Conservation (phyloP, 2,888 invertebrate species). For the Balanococcus diminutus region DNA sequence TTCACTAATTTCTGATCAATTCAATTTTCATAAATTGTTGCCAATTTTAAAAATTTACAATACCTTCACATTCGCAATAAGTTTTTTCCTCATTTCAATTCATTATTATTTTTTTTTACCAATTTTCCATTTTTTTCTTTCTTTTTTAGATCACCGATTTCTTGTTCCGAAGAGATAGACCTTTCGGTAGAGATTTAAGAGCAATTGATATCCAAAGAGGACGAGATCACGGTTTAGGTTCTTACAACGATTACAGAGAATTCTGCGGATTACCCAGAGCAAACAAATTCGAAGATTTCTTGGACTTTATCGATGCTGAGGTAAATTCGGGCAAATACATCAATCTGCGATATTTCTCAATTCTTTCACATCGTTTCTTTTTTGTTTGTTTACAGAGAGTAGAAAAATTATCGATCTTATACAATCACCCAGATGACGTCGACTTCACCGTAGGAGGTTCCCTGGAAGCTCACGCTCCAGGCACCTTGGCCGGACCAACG, state of each 20-base stretch:
- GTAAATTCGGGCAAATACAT: too few relatives aligned
- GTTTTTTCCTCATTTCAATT: too few relatives aligned
- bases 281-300: conserved; percentile 71
- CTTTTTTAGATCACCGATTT: conserved; percentile 69
- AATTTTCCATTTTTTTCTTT: background rate
- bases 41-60: too few relatives aligned
- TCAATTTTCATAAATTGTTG: too few relatives aligned
- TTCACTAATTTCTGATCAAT: too few relatives aligned
- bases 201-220: conserved; percentile 85
- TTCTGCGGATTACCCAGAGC: conserved; percentile 77
- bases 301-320: conserved; percentile 70
- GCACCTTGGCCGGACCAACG: conserved; percentile 82
- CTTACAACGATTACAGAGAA: conserved; percentile 77
- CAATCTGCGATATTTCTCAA: background rate
- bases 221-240: conserved; percentile 83
- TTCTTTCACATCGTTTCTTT: background rate
- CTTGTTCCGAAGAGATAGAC: conserved; percentile 72
- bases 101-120: background rate
- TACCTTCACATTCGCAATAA: too few relatives aligned
- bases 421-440: conserved; percentile 78
- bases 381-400: conserved; percentile 67
- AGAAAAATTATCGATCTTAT: conserved; percentile 68
- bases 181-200: conserved; percentile 80
- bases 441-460: conserved; percentile 86
- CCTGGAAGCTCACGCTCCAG: conserved; percentile 76